phyloP scores from a whole-genome alignment of 2,113 vertebrate species.

The Cricetomys ansorgei region DNA sequence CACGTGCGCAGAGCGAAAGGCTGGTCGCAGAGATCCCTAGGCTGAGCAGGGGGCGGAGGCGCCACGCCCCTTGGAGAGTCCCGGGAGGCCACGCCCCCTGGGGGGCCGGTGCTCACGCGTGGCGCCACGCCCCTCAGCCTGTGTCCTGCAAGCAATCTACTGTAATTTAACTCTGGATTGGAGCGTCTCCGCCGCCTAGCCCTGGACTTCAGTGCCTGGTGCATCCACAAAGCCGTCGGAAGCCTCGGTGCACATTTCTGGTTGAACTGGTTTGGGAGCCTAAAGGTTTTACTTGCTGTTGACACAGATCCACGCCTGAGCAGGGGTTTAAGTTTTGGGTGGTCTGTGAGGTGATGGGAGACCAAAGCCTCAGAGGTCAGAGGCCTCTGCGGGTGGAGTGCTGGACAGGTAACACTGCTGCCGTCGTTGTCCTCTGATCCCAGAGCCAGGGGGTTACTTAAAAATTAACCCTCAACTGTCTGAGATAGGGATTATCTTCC shows the following conservation, averaged over 20 bases:
- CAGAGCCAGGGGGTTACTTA: background rate
- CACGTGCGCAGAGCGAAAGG: background rate
- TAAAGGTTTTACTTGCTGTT: background rate
- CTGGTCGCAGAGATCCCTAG: accelerated
- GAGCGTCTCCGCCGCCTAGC: accelerated
- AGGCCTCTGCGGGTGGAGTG: background rate
- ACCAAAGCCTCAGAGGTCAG: background rate
- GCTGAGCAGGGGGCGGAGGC: accelerated
- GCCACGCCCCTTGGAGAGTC: background rate
- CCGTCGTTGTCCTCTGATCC: background rate
- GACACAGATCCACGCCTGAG: background rate
- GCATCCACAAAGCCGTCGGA: background rate
- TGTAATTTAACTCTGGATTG: accelerated
- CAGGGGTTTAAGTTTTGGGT: background rate
- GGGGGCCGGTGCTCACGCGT: too few relatives aligned
- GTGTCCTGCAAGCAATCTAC: accelerated
- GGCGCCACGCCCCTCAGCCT: background rate
- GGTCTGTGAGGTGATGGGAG: background rate
- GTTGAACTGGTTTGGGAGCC: background rate
- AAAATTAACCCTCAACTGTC: background rate
- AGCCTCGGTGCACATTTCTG: background rate
- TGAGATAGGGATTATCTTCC: background rate
- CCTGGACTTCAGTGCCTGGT: background rate
- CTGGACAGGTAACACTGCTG: background rate
- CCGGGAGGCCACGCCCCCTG: background rate